A percentile compares a stretch with the other conserved stretches of the same genome.
phyloP scores from a whole-genome alignment of 2,797 vertebrate genomes.

The Ctenochaetus hawaiiensis region DNA sequence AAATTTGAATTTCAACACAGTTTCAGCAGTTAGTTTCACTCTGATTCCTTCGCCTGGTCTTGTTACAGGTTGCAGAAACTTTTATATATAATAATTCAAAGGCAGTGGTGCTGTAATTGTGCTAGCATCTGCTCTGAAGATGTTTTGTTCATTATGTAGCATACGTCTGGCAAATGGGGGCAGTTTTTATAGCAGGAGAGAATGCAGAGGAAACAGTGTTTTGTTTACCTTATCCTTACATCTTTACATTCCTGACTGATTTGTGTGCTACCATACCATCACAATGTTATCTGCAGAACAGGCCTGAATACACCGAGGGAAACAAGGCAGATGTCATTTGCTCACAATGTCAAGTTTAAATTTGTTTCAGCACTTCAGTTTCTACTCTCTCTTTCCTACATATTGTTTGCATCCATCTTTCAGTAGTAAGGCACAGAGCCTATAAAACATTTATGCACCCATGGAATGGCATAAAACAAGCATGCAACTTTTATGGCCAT shows the following conservation, averaged over 20 bases:
- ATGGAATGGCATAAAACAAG: too few species aligned
- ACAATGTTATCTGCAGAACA: constrained; percentile 32
- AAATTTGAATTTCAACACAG: constrained; percentile 22
- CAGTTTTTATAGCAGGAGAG: not conserved
- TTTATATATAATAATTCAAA: constrained; percentile 7
- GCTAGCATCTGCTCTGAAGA: too few species aligned
- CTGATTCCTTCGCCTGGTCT: not conserved
- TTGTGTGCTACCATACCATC: not conserved
- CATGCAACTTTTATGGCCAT: too few species aligned
- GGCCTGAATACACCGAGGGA: not conserved
- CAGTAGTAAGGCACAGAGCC: not conserved
- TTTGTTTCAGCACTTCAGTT: not conserved
- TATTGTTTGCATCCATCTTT: not conserved
- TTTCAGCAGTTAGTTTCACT: constrained; percentile 15
- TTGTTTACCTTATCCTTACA: constrained; percentile 26
- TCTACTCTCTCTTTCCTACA: not conserved
- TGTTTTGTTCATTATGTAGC: constrained; percentile 1
- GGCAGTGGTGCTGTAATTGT: constrained; percentile 2
- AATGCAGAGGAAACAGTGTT: constrained; percentile 1
- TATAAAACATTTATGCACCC: not conserved
- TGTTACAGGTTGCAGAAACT: constrained; percentile 11
- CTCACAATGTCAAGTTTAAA: constrained; percentile 10
- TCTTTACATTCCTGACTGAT: constrained; percentile 13
- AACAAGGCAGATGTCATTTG: not conserved
- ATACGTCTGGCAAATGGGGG: not conserved